Evolutionary conservation across 2,113 vertebrate species (phyloP).

Genomic region (Hemiprocne comata): DNA sequence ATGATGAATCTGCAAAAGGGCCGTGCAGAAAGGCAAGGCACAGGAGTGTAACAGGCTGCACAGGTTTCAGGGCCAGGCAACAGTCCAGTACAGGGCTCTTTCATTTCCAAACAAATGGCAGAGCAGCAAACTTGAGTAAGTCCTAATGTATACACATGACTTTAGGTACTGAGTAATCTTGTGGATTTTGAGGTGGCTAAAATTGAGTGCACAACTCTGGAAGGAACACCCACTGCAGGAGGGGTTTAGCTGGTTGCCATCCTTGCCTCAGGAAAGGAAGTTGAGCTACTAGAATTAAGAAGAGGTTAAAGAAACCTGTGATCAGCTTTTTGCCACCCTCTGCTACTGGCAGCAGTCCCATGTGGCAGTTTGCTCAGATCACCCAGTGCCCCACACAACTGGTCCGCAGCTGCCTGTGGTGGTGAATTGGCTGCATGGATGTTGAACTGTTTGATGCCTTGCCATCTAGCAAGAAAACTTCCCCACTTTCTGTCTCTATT

Average conservation of each 20-base stretch:
- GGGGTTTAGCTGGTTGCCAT: background rate
- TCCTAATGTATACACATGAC: background rate
- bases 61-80: background rate
- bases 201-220: background rate
- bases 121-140: too few species aligned
- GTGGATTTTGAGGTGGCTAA: background rate
- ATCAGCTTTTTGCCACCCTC: background rate
- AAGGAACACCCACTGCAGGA: background rate
- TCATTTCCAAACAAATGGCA: background rate
- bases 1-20: too few species aligned
- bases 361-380: background rate
- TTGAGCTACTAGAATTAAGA: background rate
- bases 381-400: accelerated
- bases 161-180: background rate
- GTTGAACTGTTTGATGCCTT: background rate
- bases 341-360: too few species aligned
- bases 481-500: background rate
- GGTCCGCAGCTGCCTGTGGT: too few species aligned
- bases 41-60: accelerated
- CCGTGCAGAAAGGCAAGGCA: accelerated
- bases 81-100: background rate
- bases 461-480: background rate
- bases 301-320: background rate
- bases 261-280: background rate
- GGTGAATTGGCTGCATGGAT: background rate